Evolutionary conservation across 2,113 vertebrate genomes (phyloP).

Genomic region (Eurystomus gularis): DNA sequence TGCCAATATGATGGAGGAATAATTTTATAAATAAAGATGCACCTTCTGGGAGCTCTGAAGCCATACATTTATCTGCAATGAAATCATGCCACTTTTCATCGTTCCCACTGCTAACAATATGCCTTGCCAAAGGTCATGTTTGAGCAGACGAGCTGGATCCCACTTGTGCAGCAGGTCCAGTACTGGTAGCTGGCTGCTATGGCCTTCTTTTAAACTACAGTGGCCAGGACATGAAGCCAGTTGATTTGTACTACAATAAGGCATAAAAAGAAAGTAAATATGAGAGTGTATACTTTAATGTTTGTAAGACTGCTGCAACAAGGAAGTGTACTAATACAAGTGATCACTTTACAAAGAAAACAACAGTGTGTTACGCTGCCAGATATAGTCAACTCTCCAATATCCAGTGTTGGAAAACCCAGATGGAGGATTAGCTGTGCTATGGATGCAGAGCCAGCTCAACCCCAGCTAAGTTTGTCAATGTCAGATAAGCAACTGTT

Average conservation of each 20-base stretch:
- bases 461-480: neutral
- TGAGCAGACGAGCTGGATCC: constrained; percentile 6
- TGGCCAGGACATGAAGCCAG: constrained; percentile 22
- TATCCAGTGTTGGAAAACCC: neutral
- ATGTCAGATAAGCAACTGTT: neutral
- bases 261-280: constrained; percentile 41
- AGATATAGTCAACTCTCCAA: neutral
- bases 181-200: neutral
- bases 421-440: neutral
- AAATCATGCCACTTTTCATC: constrained; percentile 10
- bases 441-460: neutral
- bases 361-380: neutral
- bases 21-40: constrained; percentile 12
- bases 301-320: neutral
- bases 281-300: neutral
- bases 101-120: constrained; percentile 18
- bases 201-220: neutral
- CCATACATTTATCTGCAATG: constrained; percentile 24
- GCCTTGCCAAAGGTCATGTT: constrained; percentile 9
- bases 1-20: neutral
- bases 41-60: constrained; percentile 29
- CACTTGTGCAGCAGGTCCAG: constrained; percentile 47
- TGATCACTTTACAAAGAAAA: neutral
- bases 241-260: constrained; percentile 22
- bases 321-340: neutral